Base-by-base conservation (phyloP, 2,888 invertebrate species). In the Arrhopalites spinosus region DNA sequence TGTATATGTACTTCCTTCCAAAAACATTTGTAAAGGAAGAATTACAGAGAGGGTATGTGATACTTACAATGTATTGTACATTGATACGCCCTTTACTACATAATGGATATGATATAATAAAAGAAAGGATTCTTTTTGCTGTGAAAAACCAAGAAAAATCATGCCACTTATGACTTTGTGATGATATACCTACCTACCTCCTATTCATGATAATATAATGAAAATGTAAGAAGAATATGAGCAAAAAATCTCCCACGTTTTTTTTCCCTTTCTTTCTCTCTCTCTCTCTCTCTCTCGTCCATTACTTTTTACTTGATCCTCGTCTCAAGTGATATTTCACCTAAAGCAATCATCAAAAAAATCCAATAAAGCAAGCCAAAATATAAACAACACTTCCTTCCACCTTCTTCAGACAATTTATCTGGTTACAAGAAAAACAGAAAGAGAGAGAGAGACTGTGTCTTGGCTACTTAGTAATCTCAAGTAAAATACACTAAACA, bases 321-420 rank as follows among this genome's bases (percentile, higher is more conserved):
- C 23, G 43, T 66, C n/a, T 27, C 68, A 45, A 68, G 43, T 2
- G 25, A 68, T 68, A 68, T 25, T 68, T 68, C 17, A 68, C 47
- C 47, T 15, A 20, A n/a, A 50, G 69, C 53, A n/a, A 56, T 69
- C 69, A 69, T 69, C 53, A 69, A 69, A 69, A 69, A 69, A 69
- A 69, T 68, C 53, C 69, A 53, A 69, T 69, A 27, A 50, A 68
- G 29, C 66, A 36, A 29, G 66, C 29, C 66, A 66, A 66, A 66
- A 66, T 66, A 66, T 66, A 29, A 66, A 66, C 66, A 66, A 15
- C 11, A n/a, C n/a, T 56, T 56, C 20, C 23, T 20, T 56, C 56
- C 17, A 3, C 23, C 66, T 36, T 36, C 8, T 66, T 23, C 66
- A 8, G n/a, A 2, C 5, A 13, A 27, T 25, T 29, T 27, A 1